Base-by-base conservation (phyloP, 2,113 vertebrate species). In the Pomatostomus ruficeps region DNA sequence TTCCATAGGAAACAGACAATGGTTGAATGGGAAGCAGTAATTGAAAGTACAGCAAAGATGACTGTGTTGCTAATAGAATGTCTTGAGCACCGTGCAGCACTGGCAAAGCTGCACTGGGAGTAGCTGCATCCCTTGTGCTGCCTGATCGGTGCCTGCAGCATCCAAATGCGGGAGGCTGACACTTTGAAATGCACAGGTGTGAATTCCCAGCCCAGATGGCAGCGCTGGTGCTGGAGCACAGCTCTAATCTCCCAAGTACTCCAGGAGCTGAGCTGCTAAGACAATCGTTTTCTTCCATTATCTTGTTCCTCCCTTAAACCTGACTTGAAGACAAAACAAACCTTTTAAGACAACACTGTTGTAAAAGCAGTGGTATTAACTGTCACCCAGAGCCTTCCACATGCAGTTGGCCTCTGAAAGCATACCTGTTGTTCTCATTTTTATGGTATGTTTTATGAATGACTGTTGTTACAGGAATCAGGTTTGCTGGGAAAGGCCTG, bases 311-410 rank as follows among this genome's bases (percentile, higher is more conserved):
- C 43, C 3, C 2, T 33, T 71, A 67, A 91, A 80, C 78, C 48
- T 77, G 79, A 62, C 82, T 84, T 59, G 91, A 77, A 97, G 72
- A 81, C 59, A 94, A 89, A 96, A 28, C 80, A 89, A 91, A 45
- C 43, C 54, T 11, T 91, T 94, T 73, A 76, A 87, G 75, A 67
- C 76, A 93, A 24, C 12, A 2, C 21, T 51, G 42, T 24, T 91
- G 65, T 80, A 72, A 85, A 83, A 93, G 82, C 51, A 55, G 63
- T 74, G 59, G 43, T 52, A n/a, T 62, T 83, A 80, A 38, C 62
- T 55, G 79, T 63, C 88, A 88, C 78, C 85, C 85, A 24, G 51
- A 88, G 75, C 75, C 63, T 77, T 90, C 55, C n/a, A 18, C 6
- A 0, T n/a, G 52, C 61, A 48, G 35, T 13, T 93, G 78, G 55